Conservation (phyloP, 2,888 invertebrate genomes). For the Vandiemenella viatica region DNA sequence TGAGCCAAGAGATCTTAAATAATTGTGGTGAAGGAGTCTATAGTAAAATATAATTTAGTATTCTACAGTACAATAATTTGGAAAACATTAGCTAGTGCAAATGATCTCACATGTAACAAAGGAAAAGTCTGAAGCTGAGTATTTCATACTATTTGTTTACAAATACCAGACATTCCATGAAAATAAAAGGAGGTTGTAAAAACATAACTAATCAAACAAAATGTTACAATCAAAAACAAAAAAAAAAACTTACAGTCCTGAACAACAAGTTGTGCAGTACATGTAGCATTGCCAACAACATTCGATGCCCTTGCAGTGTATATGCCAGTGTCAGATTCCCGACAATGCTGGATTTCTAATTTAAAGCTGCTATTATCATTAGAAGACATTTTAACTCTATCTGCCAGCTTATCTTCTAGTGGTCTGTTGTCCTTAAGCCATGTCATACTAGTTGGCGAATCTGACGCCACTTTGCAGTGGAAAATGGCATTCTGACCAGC, state of each 20-base stretch:
- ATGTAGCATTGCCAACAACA: conserved; percentile 59
- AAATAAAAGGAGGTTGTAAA: no score
- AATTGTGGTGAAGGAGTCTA: no score
- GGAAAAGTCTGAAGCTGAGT: no score
- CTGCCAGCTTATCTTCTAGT: conserved; percentile 56
- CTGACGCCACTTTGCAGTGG: conserved; percentile 57
- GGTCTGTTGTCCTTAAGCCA: conserved; percentile 84
- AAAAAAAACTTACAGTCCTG: conserved; percentile 58
- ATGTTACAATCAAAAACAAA: no score
- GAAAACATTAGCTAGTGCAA: no score
- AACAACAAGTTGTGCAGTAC: conserved; percentile 76
- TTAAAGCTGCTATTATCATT: conserved; percentile 46
- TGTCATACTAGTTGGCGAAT: conserved; percentile 41
- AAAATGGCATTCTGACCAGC: conserved; percentile 72
- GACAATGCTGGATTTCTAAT: conserved; percentile 58
- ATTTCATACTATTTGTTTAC: no score
- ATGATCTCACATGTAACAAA: no score
- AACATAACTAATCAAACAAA: no score
- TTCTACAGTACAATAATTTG: no score
- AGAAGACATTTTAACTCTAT: conserved; percentile 48
- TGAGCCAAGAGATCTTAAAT: no score
- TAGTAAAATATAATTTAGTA: no score
- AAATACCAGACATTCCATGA: no score
- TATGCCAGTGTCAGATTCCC: conserved; percentile 65
- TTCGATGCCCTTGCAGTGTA: conserved; percentile 83